Evolutionary conservation across 2,888 invertebrate genomes (phyloP), one percentile per base, ranked within the genome.

Genomic region (Latrodectus elegans): DNA sequence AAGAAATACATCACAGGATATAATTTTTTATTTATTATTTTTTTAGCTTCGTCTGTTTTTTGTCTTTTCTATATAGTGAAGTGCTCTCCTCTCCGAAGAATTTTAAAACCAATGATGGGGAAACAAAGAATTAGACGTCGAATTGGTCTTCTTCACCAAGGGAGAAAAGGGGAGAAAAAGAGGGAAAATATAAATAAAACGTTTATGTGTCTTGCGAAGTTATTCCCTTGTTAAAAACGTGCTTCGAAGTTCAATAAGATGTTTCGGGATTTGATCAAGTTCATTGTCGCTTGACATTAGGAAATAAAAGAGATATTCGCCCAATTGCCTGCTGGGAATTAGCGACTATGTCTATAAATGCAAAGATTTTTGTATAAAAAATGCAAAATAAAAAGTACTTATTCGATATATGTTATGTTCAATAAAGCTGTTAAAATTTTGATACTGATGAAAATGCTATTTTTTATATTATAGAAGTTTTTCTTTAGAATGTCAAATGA

Each of bases 131-230:
- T 60, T 60, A 60, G 12, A 60, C 60, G 38, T 60, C 11, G 12
- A 60, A 60, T 15, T 60, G 12, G 14, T 9, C n/a, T 60, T 60
- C 60, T 38, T 38, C 38, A 1, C 38, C 38, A 6, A 38, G 38
- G 38, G 38, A 38, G 38, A 38, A 38, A 38, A 38, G 38, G 38
- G 38, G 6, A 38, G 6, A 2, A 15, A 60, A 60, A 60, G n/a
- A 60, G 6, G n/a, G n/a, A 11, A 60, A 60, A 60, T 15, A 60
- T 15, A 60, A n/a, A 60, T 12, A 15, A 55, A 55, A 14, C 11
- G 60, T 12, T 38, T 60, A n/a, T 60, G 60, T 60, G 60, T n/a
- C 60, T 60, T n/a, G 60, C n/a, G 60, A 60, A 60, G n/a, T 60
- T 15, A 60, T 60, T 60, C 60, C 12, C 60, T 60, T 10, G 60